Conservation (phyloP, 2,888 invertebrate genomes). For the Punctoribates punctum region DNA sequence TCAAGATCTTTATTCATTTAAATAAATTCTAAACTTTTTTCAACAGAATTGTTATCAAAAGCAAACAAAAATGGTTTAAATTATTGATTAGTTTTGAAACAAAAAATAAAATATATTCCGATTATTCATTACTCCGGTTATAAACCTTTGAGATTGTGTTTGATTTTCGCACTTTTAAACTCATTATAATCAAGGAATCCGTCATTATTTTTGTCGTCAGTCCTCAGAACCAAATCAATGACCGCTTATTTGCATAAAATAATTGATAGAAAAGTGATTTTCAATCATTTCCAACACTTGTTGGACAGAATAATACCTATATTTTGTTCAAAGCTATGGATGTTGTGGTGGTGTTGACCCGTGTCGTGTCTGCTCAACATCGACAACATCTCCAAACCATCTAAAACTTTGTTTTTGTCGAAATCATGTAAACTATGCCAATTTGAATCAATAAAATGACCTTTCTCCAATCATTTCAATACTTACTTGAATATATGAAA, state of each 20-base stretch:
- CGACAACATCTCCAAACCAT: slow-evolving; percentile 81
- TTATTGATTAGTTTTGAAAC: background rate
- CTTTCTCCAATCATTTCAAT: too few relatives aligned
- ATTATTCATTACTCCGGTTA: too few relatives aligned
- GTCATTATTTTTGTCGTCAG: slow-evolving; percentile 36
- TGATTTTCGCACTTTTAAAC: slow-evolving; percentile 32
- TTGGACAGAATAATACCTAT: background rate
- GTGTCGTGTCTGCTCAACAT: slow-evolving; percentile 55
- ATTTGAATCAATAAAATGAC: background rate
- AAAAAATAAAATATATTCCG: background rate
- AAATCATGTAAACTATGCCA: slow-evolving; percentile 67
- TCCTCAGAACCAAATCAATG: slow-evolving; percentile 18
- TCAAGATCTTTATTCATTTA: too few relatives aligned
- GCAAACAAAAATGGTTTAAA: slow-evolving; percentile 11
- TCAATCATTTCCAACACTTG: background rate
- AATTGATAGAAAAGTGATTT: background rate
- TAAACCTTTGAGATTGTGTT: background rate
- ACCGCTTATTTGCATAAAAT: slow-evolving; percentile 16
- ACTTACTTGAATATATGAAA: slow-evolving; percentile 35
- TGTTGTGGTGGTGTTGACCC: background rate
- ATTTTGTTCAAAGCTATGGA: background rate
- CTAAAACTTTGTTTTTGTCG: slow-evolving; percentile 80
- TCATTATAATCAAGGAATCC: slow-evolving; percentile 39
- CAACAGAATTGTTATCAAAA: slow-evolving; percentile 20
- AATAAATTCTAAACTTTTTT: background rate